Percentiles rank a stretch among this genome's conserved stretches.
Conservation (phyloP, 37 sponge, comb jelly and placozoan genomes). For the Halisarca cf. caerulea region DNA sequence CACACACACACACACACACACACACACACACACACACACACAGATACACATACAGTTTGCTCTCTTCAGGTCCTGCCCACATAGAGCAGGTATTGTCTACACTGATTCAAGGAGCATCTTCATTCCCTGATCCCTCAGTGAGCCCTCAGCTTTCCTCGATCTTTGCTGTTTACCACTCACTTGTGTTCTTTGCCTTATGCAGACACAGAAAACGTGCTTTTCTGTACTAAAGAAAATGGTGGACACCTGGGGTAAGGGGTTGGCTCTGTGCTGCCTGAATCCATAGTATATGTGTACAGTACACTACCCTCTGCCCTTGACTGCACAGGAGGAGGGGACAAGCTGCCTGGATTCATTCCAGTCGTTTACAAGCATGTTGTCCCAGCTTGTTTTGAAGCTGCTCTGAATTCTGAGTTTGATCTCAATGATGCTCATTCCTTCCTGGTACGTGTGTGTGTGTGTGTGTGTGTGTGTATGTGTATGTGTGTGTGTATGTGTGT, state of each 20-base stretch:
- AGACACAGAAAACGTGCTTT: slow-evolving; percentile 80
- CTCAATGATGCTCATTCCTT: slow-evolving; percentile 73
- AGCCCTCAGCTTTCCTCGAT: background rate
- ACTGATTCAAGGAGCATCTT: slow-evolving; percentile 63
- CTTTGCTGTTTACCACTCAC: background rate
- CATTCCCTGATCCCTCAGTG: slow-evolving; percentile 74
- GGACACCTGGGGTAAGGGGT: slow-evolving; percentile 73
- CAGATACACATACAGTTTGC: too few species aligned
- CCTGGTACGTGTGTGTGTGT: slow-evolving; percentile 32
- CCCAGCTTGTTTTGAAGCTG: slow-evolving; percentile 82
- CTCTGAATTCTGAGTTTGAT: slow-evolving; percentile 65
- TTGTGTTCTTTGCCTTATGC: background rate
- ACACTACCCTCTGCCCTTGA: background rate
- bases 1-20: background rate
- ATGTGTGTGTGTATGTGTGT: too few species aligned
- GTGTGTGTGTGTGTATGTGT: background rate
- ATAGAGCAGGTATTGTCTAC: slow-evolving; percentile 54
- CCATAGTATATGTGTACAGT: too few species aligned
- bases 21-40: background rate
- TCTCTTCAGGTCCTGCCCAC: slow-evolving; percentile 41
- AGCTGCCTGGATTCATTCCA: slow-evolving; percentile 58
- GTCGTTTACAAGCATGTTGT: slow-evolving; percentile 75
- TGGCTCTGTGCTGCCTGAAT: background rate
- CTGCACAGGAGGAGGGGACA: slow-evolving; percentile 42
- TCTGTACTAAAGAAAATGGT: slow-evolving; percentile 52